Percentiles rank a stretch among this genome's conserved stretches.
phyloP scores from a whole-genome alignment of 2,797 vertebrate genomes.

The Hydrophis major region DNA sequence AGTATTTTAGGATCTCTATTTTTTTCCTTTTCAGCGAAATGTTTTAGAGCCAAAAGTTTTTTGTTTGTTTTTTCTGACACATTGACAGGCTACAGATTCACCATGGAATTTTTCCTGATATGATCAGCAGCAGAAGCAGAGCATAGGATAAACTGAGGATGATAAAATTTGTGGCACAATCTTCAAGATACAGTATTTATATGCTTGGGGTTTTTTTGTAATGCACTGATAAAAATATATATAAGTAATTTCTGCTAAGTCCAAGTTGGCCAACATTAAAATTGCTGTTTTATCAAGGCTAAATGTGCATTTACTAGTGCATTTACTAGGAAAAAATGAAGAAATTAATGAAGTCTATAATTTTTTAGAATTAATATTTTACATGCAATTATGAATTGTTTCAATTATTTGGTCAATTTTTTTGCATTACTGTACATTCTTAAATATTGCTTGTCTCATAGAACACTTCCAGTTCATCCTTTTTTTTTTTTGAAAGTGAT shows the following conservation, averaged over 20 bases:
- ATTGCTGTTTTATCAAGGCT: slow-evolving; percentile 8
- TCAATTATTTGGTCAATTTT: slow-evolving; percentile 45
- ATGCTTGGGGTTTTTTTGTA: not conserved
- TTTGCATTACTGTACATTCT: slow-evolving; percentile 20
- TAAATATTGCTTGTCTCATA: slow-evolving; percentile 34
- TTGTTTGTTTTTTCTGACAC: slow-evolving; percentile 36
- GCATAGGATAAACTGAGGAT: slow-evolving; percentile 5
- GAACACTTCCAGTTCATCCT: not conserved
- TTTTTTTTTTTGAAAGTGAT: not conserved
- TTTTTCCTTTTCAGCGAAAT: slow-evolving; percentile 45
- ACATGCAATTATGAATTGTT: not conserved
- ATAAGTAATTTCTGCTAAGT: slow-evolving; percentile 29
- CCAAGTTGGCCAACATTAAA: slow-evolving; percentile 22
- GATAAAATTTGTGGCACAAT: slow-evolving; percentile 31
- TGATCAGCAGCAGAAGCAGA: not conserved
- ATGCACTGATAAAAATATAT: not conserved
- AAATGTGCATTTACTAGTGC: slow-evolving; percentile 32
- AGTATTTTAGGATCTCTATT: not conserved
- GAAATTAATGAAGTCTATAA: slow-evolving; percentile 41
- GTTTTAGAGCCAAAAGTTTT: slow-evolving; percentile 51
- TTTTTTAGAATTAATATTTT: slow-evolving; percentile 24
- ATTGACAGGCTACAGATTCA: slow-evolving; percentile 49
- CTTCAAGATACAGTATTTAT: slow-evolving; percentile 2
- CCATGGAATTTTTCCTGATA: slow-evolving; percentile 36
- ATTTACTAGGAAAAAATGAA: slow-evolving; percentile 23